Evolutionary conservation across 2,888 invertebrate genomes (phyloP), one percentile per base, ranked within the genome.

Genomic region (Sylvicola cinctus): DNA sequence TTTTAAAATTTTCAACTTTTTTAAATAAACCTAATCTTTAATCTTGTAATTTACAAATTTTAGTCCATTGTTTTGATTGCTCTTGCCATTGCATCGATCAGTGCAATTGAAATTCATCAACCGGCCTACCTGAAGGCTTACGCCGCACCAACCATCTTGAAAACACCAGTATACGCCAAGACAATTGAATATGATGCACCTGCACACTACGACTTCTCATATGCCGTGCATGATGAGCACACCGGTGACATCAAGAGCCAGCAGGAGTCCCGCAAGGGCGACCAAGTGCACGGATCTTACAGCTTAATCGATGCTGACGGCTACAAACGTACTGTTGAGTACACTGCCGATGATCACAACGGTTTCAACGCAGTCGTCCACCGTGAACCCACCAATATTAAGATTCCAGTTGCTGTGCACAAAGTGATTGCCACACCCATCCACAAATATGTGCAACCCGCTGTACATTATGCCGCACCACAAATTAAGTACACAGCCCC

Each of bases 341-440:
- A 66, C 48, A 55, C 55, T 36, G 61, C 65, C 16, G 65, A 64
- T 44, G 51, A 57, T n/a, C 58, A 60, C 42, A 58, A 49, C 39
- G 65, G 66, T 36, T 66, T 66, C 51, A 62, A 64, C 44, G 66
- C 66, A 3, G 46, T 63, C 27, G 65, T 65, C 2, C 55, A 54
- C 38, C 61, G 59, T 27, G 61, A 63, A 43, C 60, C 61, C n/a
- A 56, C 58, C 3, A 42, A 50, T 34, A 51, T 51, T 28, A 52
- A 52, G 39, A 51, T 55, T n/a, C 49, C 48, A n/a, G 29, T 44
- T 32, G 54, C 54, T 0, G 46, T 47, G 31, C 46, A 30, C 15
- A 10, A 30, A 14, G 15, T 10, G 13, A 14, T 30, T 12, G 26
- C 32, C 33, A 32, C 16, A 29, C 23, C 29, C 16, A 20, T 31